These are phyloP conservation scores for Psilopsiagon aymara DNA, from an alignment of 2,113 vertebrate genomes.

Conservation along the genomic window DNA sequence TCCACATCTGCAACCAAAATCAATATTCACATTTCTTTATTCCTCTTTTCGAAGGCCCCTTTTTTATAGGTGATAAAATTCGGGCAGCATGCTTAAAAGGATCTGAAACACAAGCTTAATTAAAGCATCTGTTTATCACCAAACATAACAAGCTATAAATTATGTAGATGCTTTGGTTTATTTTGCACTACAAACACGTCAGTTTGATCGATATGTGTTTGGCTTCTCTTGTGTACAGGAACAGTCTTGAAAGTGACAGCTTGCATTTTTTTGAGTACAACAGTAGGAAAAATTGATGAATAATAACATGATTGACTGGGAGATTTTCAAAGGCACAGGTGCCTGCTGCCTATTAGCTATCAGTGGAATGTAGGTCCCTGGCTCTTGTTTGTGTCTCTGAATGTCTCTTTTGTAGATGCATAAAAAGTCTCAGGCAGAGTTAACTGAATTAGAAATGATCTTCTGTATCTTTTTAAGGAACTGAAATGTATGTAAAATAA, in stretches of 20 bases:
- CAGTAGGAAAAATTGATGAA: conserved; percentile 25
- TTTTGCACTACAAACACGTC: conserved; percentile 64
- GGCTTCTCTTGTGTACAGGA: conserved; percentile 32
- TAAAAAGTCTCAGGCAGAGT: neutral
- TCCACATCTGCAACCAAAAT: neutral
- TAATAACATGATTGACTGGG: conserved; percentile 8
- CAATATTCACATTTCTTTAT: conserved; percentile 17
- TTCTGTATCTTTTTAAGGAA: neutral
- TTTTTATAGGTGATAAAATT: conserved; percentile 61
- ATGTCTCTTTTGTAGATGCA: neutral
- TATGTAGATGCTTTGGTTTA: conserved; percentile 67
- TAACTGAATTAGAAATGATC: neutral
- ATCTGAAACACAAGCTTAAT: conserved; percentile 62
- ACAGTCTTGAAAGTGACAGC: conserved; percentile 46
- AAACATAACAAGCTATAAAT: conserved; percentile 69
- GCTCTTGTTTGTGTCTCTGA: conserved; percentile 33
- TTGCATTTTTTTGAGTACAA: conserved; percentile 3
- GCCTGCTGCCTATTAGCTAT: neutral
- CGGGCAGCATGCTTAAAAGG: conserved; percentile 38
- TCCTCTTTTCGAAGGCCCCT: conserved; percentile 14
- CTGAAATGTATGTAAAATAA: neutral
- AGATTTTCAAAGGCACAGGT: conserved; percentile 53
- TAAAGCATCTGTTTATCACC: conserved; percentile 72
- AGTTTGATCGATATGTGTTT: conserved; percentile 68
- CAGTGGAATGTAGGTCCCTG: neutral